These are phyloP conservation scores for Ciona savignyi DNA, from an alignment of 23 tunicate genomes.

Conservation along the genomic window DNA sequence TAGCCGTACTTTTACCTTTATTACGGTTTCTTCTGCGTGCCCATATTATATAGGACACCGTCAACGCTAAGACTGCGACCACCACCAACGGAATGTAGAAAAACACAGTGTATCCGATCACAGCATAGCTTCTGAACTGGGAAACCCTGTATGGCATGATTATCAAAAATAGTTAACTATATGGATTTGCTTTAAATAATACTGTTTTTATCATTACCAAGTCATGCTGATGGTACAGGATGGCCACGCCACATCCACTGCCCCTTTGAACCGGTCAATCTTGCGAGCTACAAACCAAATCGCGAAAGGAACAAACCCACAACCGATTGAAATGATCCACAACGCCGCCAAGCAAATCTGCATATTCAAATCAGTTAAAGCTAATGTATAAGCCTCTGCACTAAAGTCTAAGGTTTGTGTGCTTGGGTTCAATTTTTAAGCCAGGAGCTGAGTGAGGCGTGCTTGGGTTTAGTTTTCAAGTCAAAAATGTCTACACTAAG, in stretches of 20 bases:
- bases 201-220: conserved; percentile 33
- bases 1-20: no score
- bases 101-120: conserved; percentile 13
- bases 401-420: no score
- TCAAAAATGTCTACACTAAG: no score
- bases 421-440: no score
- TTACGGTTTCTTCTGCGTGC: no score
- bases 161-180: not conserved
- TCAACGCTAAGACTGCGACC: conserved; percentile 9
- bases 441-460: no score
- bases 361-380: no score
- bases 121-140: conserved; percentile 12
- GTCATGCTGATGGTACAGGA: conserved; percentile 14
- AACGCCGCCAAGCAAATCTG: conserved; percentile 18
- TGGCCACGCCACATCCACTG: conserved; percentile 11
- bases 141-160: conserved; percentile 3
- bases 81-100: conserved; percentile 22
- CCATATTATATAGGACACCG: not conserved
- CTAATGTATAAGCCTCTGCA: no score
- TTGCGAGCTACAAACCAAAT: conserved; percentile 14
- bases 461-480: no score
- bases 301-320: conserved; percentile 46
- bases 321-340: conserved; percentile 28
- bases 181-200: not conserved
- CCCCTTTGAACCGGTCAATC: not conserved